Percentiles rank a stretch among this genome's conserved stretches.
Evolutionary conservation across 2,797 vertebrate species (phyloP).

Genomic region (Heteromormyrus szaboi): DNA sequence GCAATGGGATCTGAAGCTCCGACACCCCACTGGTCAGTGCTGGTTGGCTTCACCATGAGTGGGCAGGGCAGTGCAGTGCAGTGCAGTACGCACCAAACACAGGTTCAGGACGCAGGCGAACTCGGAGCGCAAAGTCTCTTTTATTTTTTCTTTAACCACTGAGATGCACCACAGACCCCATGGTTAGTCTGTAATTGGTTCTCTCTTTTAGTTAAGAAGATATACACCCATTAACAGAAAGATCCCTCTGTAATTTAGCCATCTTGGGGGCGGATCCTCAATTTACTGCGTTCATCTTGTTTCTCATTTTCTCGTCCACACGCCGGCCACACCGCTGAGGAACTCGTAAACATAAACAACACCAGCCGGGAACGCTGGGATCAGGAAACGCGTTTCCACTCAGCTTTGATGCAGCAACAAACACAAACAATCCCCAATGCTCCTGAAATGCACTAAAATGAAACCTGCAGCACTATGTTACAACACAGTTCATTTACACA

Average conservation of each 20-base stretch:
- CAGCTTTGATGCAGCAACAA: background rate
- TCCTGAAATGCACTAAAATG: background rate
- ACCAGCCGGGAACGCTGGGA: background rate
- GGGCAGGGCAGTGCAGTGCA: background rate
- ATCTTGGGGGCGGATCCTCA: slow-evolving; percentile 47
- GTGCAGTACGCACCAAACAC: background rate
- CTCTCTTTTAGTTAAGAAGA: slow-evolving; percentile 45
- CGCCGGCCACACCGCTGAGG: slow-evolving; percentile 46
- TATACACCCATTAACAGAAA: slow-evolving; percentile 52
- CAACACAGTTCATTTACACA: background rate
- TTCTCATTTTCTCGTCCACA: slow-evolving; percentile 63
- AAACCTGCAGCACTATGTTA: background rate
- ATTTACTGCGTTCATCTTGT: slow-evolving; percentile 45
- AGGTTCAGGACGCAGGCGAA: slow-evolving; percentile 11
- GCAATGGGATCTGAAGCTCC: background rate
- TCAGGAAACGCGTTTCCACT: background rate
- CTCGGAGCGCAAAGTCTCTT: slow-evolving; percentile 14
- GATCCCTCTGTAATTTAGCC: slow-evolving; percentile 61
- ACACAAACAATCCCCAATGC: background rate
- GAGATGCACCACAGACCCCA: slow-evolving; percentile 29
- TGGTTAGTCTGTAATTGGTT: slow-evolving; percentile 48
- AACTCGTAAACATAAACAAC: slow-evolving; percentile 14
- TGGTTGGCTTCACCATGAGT: background rate
- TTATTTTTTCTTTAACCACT: slow-evolving; percentile 24
- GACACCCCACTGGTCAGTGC: background rate